Conservation (phyloP, 2,797 vertebrate species). For the Fundulus diaphanus region DNA sequence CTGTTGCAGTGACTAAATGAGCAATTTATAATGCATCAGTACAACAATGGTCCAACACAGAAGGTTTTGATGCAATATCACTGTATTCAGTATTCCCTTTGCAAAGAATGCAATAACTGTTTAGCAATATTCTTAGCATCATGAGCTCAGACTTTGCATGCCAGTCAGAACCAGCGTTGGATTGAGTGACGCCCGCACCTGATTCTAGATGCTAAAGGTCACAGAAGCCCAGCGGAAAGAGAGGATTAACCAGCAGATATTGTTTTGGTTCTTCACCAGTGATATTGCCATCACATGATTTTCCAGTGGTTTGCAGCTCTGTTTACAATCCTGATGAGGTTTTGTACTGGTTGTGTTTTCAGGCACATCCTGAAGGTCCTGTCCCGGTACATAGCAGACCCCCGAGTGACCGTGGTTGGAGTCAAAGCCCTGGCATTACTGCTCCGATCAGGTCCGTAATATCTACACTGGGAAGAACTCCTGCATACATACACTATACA, state of each 20-base stretch:
- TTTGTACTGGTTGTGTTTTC: constrained; percentile 18
- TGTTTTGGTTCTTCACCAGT: neutral
- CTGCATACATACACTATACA: neutral
- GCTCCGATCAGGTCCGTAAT: constrained; percentile 87
- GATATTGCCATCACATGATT: neutral
- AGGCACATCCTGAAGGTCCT: constrained; percentile 92
- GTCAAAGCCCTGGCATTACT: constrained; percentile 89
- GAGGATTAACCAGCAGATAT: neutral
- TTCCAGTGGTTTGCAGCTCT: neutral
- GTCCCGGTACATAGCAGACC: constrained; percentile 78
- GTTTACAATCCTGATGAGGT: neutral
- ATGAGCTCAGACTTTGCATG: neutral
- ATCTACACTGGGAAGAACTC: neutral
- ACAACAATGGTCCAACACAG: too few relatives aligned
- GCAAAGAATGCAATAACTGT: too few relatives aligned
- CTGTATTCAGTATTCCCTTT: too few relatives aligned
- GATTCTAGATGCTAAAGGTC: neutral
- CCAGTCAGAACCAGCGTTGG: neutral
- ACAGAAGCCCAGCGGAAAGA: neutral
- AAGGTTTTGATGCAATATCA: too few relatives aligned
- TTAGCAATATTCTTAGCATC: too few relatives aligned
- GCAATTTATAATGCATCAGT: too few relatives aligned
- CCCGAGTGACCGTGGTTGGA: constrained; percentile 80
- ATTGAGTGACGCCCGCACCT: too few relatives aligned
- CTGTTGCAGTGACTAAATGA: too few relatives aligned